Conservation (phyloP, 2,888 invertebrate genomes). For the Lasioglossum vierecki region DNA sequence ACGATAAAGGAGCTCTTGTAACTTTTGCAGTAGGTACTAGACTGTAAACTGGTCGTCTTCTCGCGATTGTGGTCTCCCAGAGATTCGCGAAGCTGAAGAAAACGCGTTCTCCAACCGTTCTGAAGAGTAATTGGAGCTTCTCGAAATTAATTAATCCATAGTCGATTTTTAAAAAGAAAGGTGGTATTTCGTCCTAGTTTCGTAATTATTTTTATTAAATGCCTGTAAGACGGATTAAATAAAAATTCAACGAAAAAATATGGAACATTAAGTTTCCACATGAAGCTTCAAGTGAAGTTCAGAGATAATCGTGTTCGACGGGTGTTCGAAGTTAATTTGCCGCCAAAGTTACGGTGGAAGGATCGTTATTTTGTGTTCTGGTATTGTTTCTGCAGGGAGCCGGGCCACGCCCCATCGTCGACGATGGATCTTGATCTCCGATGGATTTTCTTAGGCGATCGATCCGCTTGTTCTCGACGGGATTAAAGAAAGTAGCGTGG, state of each 20-base stretch:
- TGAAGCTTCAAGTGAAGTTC: neutral
- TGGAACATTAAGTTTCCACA: too few relatives aligned
- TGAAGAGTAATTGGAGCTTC: neutral
- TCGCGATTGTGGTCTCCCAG: neutral
- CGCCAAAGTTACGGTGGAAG: neutral
- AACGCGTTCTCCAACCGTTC: neutral
- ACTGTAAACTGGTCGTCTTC: neutral
- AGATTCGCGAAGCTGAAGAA: neutral
- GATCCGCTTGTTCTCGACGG: neutral
- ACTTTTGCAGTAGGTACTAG: neutral
- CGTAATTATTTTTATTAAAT: too few relatives aligned
- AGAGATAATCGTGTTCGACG: neutral
- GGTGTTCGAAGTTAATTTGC: neutral
- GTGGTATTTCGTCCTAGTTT: too few relatives aligned
- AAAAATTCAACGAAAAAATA: neutral
- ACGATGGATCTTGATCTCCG: neutral
- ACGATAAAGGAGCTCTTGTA: neutral
- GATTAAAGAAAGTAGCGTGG: slow-evolving; percentile 8
- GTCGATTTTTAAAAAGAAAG: too few relatives aligned
- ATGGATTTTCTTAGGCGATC: neutral
- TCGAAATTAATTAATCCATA: too few relatives aligned
- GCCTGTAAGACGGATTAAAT: too few relatives aligned
- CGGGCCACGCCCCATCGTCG: neutral
- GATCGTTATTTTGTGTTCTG: neutral
- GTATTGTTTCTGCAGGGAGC: neutral